phyloP scores from a whole-genome alignment of 2,113 vertebrate genomes.

The Daubentonia madagascariensis region DNA sequence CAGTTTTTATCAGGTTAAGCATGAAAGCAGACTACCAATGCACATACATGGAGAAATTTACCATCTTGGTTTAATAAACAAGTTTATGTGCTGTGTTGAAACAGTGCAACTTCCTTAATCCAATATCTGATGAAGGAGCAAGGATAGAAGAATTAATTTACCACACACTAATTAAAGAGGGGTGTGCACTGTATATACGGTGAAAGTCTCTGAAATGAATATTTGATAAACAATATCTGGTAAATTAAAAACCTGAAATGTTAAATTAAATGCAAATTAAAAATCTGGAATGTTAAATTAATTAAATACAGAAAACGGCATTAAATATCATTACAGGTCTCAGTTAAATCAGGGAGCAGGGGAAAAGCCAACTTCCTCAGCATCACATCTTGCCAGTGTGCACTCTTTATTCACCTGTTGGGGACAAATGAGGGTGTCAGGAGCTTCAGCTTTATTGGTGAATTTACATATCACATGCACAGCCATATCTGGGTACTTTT shows the following conservation, averaged over 20 bases:
- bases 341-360: conserved; percentile 72
- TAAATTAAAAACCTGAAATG: conserved; percentile 88
- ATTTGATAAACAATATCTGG: conserved; percentile 89
- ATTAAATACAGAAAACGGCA: conserved; percentile 84
- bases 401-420: conserved; percentile 65
- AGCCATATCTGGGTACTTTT: neutral
- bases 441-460: neutral
- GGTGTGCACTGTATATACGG: conserved; percentile 80
- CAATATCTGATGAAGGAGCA: conserved; percentile 86
- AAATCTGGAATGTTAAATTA: conserved; percentile 88
- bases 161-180: conserved; percentile 85
- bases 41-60: conserved; percentile 70
- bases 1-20: conserved; percentile 74
- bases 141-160: conserved; percentile 87
- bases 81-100: conserved; percentile 72
- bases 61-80: conserved; percentile 62
- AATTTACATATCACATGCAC: conserved; percentile 40
- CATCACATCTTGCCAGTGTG: conserved; percentile 49
- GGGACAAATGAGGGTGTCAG: conserved; percentile 42
- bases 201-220: conserved; percentile 84
- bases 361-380: conserved; percentile 75
- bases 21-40: conserved; percentile 67
- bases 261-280: conserved; percentile 90
- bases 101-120: conserved; percentile 82
- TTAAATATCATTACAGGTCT: conserved; percentile 81